phyloP scores from a whole-genome alignment of 2,888 invertebrate genomes.

The Thymelicus lineola region DNA sequence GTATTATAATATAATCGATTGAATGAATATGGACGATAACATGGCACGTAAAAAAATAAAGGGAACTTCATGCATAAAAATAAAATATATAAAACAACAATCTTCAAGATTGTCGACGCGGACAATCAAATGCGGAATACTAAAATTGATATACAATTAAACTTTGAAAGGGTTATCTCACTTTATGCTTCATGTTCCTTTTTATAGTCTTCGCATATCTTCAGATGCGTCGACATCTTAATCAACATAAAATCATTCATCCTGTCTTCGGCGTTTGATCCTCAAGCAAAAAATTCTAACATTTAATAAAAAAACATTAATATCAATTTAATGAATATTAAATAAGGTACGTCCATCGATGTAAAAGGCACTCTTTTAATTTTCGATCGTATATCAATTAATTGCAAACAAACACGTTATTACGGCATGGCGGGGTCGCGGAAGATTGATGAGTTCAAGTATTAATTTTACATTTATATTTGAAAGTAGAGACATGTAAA shows the following conservation, averaged over 20 bases:
- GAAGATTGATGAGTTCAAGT: constrained; percentile 35
- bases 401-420: constrained; percentile 64
- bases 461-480: constrained; percentile 36
- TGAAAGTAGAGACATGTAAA: constrained; percentile 8
- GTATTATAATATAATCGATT: too few relatives aligned
- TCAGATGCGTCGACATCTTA: background rate
- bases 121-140: background rate
- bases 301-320: constrained; percentile 11
- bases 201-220: background rate
- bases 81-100: background rate
- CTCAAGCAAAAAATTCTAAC: background rate
- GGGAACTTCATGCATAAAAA: background rate
- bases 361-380: constrained; percentile 13
- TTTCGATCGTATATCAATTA: constrained; percentile 58
- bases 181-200: background rate
- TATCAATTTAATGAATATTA: constrained; percentile 28
- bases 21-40: too few relatives aligned
- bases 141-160: background rate
- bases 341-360: constrained; percentile 17
- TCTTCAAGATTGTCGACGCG: background rate
- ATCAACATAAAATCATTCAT: constrained; percentile 11
- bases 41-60: background rate
- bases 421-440: constrained; percentile 53
- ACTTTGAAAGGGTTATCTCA: background rate
- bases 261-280: constrained; percentile 9